Evolutionary conservation across 2,888 invertebrate genomes (phyloP).

Genomic region (Amiota minor): DNA sequence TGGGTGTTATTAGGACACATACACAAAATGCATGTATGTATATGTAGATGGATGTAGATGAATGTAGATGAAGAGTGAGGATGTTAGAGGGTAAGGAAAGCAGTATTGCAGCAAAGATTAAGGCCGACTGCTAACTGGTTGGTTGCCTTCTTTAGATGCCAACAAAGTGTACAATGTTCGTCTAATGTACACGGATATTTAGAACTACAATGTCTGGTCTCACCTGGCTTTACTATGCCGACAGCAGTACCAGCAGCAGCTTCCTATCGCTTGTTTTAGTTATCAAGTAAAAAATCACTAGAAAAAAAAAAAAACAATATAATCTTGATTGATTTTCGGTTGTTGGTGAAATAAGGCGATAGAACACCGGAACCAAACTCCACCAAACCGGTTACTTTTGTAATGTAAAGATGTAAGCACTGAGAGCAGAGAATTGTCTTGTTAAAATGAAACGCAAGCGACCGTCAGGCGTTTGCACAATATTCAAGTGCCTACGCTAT

Average conservation of each 20-base stretch:
- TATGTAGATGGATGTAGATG: too few species aligned
- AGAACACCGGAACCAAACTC: background rate
- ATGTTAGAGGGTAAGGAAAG: background rate
- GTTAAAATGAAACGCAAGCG: too few species aligned
- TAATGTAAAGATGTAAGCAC: too few species aligned
- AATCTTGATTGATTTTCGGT: slow-evolving; percentile 45
- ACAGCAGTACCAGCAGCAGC: background rate
- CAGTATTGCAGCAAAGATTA: slow-evolving; percentile 29
- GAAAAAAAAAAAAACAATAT: slow-evolving; percentile 27
- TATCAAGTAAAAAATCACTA: background rate
- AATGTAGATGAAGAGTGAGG: too few species aligned
- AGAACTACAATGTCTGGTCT: background rate
- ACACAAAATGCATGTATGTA: background rate
- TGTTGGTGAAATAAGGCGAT: slow-evolving; percentile 26
- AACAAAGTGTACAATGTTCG: background rate
- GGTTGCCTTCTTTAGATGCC: background rate
- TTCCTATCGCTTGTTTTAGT: background rate
- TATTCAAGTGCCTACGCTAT: too few species aligned
- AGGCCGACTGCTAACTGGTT: slow-evolving; percentile 11
- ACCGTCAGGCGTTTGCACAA: too few species aligned
- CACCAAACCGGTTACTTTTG: too few species aligned
- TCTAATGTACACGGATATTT: slow-evolving; percentile 7
- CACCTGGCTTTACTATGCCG: slow-evolving; percentile 4
- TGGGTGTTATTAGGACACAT: slow-evolving; percentile 20
- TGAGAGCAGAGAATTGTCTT: too few species aligned